Conservation (phyloP, 2,797 vertebrate species). For the Platyrinchus mystaceus region DNA sequence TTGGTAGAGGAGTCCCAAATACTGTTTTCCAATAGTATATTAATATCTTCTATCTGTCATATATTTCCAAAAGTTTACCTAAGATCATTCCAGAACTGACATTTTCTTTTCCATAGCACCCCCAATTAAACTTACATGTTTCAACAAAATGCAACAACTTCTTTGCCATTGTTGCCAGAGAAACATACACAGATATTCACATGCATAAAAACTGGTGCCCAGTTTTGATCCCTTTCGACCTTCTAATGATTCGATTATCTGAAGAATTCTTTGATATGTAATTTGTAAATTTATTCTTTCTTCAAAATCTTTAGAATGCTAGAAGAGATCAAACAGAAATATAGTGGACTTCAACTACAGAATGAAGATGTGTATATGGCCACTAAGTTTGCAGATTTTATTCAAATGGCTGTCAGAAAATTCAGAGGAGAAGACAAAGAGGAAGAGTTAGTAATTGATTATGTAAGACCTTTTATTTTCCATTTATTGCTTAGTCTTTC, state of each 20-base stretch:
- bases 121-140: not conserved
- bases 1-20: not conserved
- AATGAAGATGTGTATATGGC: conserved; percentile 97
- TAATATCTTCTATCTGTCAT: not conserved
- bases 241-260: not conserved
- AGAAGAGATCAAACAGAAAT: conserved; percentile 93
- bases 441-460: conserved; percentile 84
- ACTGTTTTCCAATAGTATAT: not conserved
- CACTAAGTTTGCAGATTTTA: conserved; percentile 88
- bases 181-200: not conserved
- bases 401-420: conserved; percentile 89
- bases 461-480: conserved; percentile 78
- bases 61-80: not conserved
- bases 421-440: conserved; percentile 89
- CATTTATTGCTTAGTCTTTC: not conserved
- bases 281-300: not conserved
- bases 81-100: not conserved
- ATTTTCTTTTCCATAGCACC: not conserved
- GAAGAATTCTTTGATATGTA: not conserved
- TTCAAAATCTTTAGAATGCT: conserved; percentile 81
- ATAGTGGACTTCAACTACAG: conserved; percentile 83
- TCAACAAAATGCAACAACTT: not conserved
- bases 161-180: not conserved
- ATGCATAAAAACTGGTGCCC: not conserved
- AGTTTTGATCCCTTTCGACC: not conserved